These are phyloP conservation scores for Luperina nickerlii DNA, from an alignment of 2,888 invertebrate species.

Conservation along the genomic window DNA sequence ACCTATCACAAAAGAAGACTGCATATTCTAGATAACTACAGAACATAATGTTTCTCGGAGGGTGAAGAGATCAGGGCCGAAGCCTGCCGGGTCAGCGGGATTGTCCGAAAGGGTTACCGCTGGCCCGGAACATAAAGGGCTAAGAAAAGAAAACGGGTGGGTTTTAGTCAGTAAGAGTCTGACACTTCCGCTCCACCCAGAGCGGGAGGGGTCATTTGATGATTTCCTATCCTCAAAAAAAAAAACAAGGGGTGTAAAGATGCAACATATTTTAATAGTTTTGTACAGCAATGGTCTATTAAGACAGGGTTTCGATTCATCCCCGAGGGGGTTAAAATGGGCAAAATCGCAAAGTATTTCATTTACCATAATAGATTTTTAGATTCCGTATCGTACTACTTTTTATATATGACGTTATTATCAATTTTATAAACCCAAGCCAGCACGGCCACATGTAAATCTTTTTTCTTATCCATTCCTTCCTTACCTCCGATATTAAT, in stretches of 20 bases:
- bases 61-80: neutral
- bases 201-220: too few species aligned
- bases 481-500: conserved; percentile 19
- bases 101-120: too few species aligned
- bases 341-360: neutral
- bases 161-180: too few species aligned
- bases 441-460: neutral
- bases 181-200: too few species aligned
- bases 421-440: neutral
- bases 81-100: too few species aligned
- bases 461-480: neutral
- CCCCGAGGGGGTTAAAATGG: neutral
- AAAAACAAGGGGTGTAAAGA: neutral
- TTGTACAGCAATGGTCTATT: neutral
- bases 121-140: too few species aligned
- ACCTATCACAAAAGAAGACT: neutral
- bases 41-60: neutral
- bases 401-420: neutral
- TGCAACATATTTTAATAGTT: neutral
- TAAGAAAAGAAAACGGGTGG: too few species aligned
- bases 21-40: neutral
- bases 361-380: neutral
- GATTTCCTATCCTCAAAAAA: too few species aligned
- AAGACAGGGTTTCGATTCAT: neutral
- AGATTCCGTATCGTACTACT: neutral